Evolutionary conservation across 35 echinoderm and acorn worm genomes (phyloP).

Genomic region (Hemicentrotus pulcherrimus): DNA sequence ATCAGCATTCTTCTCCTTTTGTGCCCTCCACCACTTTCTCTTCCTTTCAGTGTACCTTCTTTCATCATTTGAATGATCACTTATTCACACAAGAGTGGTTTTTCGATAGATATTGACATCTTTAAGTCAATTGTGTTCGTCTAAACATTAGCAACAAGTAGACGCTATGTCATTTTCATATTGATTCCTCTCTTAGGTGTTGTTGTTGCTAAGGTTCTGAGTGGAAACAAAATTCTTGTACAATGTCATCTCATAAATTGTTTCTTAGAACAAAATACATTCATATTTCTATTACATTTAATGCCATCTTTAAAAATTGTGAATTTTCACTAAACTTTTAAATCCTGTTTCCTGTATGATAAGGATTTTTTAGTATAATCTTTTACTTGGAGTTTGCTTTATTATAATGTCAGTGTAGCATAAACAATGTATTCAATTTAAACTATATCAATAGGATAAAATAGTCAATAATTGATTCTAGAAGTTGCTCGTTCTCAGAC

Average conservation of each 20-base stretch:
- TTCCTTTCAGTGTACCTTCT: not conserved
- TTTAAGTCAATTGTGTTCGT: not conserved
- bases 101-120: not conserved
- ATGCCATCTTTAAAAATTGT: not conserved
- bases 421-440: too few species aligned
- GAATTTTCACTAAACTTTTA: too few species aligned
- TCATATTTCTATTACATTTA: not conserved
- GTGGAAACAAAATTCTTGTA: not conserved
- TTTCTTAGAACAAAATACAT: too few species aligned
- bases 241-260: too few species aligned
- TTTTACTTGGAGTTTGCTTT: too few species aligned
- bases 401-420: too few species aligned
- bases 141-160: not conserved
- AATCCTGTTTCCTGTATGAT: too few species aligned
- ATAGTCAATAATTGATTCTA: too few species aligned
- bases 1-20: constrained; percentile 7
- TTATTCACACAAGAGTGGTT: not conserved
- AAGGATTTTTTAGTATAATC: too few species aligned
- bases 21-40: not conserved
- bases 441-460: too few species aligned
- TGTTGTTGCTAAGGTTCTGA: not conserved
- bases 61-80: not conserved
- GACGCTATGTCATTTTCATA: not conserved
- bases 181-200: not conserved
- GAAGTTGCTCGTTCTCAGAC: too few species aligned